Evolutionary conservation across 2,797 vertebrate genomes (phyloP).

Genomic region (Danio albolineatus): DNA sequence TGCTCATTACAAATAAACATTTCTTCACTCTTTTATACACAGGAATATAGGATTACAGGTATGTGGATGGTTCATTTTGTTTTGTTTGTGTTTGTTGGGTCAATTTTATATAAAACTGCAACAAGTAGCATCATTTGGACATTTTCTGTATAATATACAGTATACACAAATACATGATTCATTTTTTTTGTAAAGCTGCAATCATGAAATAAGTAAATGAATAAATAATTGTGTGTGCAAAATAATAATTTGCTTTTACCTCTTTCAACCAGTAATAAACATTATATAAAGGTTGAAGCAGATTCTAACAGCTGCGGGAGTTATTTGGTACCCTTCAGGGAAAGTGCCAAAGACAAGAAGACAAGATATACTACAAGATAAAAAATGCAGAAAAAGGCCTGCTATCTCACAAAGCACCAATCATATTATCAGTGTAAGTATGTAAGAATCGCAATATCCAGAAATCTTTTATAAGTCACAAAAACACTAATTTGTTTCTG

Average conservation of each 20-base stretch:
- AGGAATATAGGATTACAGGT: no score
- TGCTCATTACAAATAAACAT: no score
- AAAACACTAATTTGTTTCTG: background rate
- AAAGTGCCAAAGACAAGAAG: background rate
- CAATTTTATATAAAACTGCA: no score
- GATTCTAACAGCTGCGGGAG: background rate
- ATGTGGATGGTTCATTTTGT: no score
- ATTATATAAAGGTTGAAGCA: background rate
- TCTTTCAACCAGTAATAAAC: background rate
- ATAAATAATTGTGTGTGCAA: background rate
- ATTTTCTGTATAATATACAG: no score
- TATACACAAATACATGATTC: no score
- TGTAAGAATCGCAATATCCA: slow-evolving; percentile 1
- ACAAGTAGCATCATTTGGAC: no score
- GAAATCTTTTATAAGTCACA: slow-evolving; percentile 15
- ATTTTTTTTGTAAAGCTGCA: no score
- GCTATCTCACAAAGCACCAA: background rate
- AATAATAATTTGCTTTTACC: background rate
- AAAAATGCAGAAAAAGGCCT: background rate
- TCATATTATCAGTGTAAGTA: background rate
- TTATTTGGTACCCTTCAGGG: background rate
- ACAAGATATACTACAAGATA: background rate
- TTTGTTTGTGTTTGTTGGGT: no score
- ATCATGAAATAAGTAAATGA: background rate
- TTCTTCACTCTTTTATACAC: no score